phyloP scores from a whole-genome alignment of 2,113 vertebrate genomes.

The Sprattus sprattus region DNA sequence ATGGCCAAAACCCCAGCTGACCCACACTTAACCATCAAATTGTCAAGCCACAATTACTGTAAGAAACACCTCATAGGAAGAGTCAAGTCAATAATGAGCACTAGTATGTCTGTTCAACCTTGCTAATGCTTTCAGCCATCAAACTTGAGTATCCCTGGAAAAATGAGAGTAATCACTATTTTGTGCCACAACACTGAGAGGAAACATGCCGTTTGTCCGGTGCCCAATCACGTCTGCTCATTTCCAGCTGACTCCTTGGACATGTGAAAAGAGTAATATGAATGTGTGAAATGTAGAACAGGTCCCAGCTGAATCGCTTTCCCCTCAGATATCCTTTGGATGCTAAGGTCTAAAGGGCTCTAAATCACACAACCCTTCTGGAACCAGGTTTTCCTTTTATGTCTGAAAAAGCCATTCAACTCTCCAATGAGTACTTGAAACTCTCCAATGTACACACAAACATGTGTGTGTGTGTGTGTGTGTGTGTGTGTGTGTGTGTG shows the following conservation, averaged over 20 bases:
- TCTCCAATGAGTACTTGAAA: constrained; percentile 16
- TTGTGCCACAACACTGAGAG: neutral
- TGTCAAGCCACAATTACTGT: neutral
- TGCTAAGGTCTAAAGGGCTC: constrained; percentile 16
- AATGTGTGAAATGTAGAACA: constrained; percentile 19
- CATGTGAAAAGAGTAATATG: neutral
- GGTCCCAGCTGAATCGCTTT: neutral
- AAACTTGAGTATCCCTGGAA: neutral
- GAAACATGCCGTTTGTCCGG: neutral
- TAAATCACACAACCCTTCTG: constrained; percentile 36
- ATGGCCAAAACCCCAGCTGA: neutral
- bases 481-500: neutral
- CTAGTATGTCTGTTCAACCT: neutral
- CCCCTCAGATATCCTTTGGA: constrained; percentile 3
- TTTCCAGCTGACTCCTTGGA: neutral
- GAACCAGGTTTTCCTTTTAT: constrained; percentile 28
- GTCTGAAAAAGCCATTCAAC: constrained; percentile 47
- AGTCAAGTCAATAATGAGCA: neutral
- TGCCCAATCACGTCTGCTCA: neutral
- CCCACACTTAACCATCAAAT: neutral
- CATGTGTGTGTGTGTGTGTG: constrained; percentile 12
- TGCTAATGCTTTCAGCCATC: neutral
- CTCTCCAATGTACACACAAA: constrained; percentile 9
- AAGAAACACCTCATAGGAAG: neutral
- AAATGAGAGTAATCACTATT: neutral